Evolutionary conservation across 2,113 vertebrate species (phyloP).

Genomic region (chimpanzee (Pan troglodytes)): DNA sequence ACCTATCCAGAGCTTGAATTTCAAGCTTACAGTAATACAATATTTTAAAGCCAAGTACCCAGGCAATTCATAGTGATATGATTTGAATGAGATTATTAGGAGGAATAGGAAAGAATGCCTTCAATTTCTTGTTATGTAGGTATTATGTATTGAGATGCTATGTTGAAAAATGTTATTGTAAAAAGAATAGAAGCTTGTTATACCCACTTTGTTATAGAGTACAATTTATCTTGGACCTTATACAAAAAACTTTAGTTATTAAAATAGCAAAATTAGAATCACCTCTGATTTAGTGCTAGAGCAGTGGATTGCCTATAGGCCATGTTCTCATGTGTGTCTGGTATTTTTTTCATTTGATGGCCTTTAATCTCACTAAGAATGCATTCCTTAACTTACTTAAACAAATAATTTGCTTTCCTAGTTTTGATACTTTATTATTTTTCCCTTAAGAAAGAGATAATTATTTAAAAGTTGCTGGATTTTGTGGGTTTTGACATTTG

Average conservation of each 20-base stretch:
- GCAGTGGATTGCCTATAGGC: not conserved
- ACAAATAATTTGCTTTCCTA: not conserved
- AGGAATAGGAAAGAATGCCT: slow-evolving; percentile 68
- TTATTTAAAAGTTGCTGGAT: not conserved
- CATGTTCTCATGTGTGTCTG: not conserved
- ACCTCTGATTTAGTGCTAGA: not conserved
- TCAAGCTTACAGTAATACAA: slow-evolving; percentile 81
- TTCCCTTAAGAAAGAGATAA: not conserved
- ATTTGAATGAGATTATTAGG: slow-evolving; percentile 84
- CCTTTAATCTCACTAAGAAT: not conserved
- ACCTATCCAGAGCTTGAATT: slow-evolving; percentile 77
- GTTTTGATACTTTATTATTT: not conserved
- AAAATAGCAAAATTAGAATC: slow-evolving; percentile 22
- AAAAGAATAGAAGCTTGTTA: slow-evolving; percentile 41
- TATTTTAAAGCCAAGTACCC: slow-evolving; percentile 84
- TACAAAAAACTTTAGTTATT: slow-evolving; percentile 44
- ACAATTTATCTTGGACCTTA: slow-evolving; percentile 13
- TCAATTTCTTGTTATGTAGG: slow-evolving; percentile 7
- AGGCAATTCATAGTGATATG: slow-evolving; percentile 82
- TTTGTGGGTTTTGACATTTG: slow-evolving; percentile 14
- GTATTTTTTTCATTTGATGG: not conserved
- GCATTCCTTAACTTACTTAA: not conserved
- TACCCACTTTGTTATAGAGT: not conserved
- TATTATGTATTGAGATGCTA: not conserved
- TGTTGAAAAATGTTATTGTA: slow-evolving; percentile 33